Conservation (phyloP, 2,113 vertebrate genomes). For the Neoarius graeffei region DNA sequence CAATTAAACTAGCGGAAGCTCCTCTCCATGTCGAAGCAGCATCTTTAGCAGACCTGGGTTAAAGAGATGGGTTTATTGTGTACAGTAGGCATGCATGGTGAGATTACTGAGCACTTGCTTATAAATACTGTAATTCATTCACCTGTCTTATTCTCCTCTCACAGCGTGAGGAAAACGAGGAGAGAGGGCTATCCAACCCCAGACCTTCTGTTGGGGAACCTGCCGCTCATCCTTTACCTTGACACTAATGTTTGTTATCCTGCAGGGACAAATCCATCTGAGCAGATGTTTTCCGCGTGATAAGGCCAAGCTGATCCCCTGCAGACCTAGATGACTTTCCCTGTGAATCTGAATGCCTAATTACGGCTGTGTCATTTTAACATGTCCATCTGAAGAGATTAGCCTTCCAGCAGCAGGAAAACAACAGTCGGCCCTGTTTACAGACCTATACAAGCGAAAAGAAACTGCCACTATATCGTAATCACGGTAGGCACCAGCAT, state of each 20-base stretch:
- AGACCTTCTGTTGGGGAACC: conserved; percentile 35
- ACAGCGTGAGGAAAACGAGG: conserved; percentile 5
- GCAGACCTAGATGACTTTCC: conserved; percentile 44
- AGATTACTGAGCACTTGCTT: conserved; percentile 34
- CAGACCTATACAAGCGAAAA: conserved; percentile 3
- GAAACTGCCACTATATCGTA: conserved; percentile 7
- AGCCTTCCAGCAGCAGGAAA: conserved; percentile 14
- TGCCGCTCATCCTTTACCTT: conserved; percentile 23
- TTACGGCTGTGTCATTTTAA: conserved; percentile 48
- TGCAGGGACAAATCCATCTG: not conserved
- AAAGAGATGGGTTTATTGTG: not conserved
- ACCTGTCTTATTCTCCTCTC: conserved; percentile 25
- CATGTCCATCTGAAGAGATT: conserved; percentile 34
- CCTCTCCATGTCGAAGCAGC: not conserved
- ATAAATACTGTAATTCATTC: conserved; percentile 44
- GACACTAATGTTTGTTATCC: conserved; percentile 46
- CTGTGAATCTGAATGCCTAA: conserved; percentile 44
- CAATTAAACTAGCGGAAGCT: conserved; percentile 13
- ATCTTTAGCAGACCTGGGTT: not conserved
- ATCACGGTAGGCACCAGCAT: not conserved
- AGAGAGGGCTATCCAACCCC: conserved; percentile 10
- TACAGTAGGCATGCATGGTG: conserved; percentile 17
- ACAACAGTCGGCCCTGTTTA: conserved; percentile 13
- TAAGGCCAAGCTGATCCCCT: conserved; percentile 41
- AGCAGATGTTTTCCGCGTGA: conserved; percentile 54